Conservation (phyloP, 2,797 vertebrate genomes). For the Chanos chanos region DNA sequence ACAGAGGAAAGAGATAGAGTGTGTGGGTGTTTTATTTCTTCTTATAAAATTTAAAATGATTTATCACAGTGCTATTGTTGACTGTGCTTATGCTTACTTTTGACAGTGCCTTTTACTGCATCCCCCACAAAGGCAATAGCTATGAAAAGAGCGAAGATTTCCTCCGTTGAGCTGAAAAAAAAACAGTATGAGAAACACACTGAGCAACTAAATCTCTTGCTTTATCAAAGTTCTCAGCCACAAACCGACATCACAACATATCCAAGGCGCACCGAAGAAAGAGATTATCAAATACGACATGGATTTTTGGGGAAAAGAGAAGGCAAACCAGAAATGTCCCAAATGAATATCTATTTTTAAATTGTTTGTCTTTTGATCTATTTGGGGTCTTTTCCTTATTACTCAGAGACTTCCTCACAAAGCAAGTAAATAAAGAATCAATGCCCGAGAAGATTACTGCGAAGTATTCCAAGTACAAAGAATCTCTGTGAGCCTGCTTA, state of each 20-base stretch:
- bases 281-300: conserved; percentile 30
- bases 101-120: conserved; percentile 87
- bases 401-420: too few species aligned
- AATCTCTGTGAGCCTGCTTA: too few species aligned
- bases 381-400: too few species aligned
- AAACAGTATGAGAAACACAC: conserved; percentile 17
- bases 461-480: too few species aligned
- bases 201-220: conserved; percentile 17
- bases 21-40: too few species aligned
- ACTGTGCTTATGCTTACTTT: too few species aligned
- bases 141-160: conserved; percentile 95
- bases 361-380: too few species aligned
- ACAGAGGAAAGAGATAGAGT: conserved; percentile 16
- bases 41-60: too few species aligned
- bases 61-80: too few species aligned
- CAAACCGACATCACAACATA: conserved; percentile 41
- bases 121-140: conserved; percentile 90
- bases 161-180: conserved; percentile 85
- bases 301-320: conserved; percentile 39
- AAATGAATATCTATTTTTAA: not conserved
- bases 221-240: conserved; percentile 32
- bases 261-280: conserved; percentile 31
- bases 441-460: too few species aligned
- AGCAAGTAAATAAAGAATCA: too few species aligned
- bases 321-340: conserved; percentile 39